Base-by-base conservation (phyloP, 2,113 vertebrate genomes). In the Sitta europaea region DNA sequence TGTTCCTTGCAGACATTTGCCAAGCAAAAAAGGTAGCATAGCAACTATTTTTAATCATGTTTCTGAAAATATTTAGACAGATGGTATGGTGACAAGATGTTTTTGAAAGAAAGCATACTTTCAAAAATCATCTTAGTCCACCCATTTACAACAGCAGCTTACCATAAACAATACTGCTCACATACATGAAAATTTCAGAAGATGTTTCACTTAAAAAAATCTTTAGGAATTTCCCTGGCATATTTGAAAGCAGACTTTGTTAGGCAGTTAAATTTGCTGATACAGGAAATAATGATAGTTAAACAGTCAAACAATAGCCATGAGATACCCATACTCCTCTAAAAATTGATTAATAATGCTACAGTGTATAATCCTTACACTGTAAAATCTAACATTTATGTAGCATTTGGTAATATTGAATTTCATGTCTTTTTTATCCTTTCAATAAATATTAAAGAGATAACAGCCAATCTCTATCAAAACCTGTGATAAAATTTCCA, bases 31-130 rank as follows among this genome's bases (percentile, higher is more conserved):
- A 97, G 40, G 59, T 88, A 89, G 70, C 58, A 33, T n/a, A 86
- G 61, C 59, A 95, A 95, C 42, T 94, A 76, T 92, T 96, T 97
- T 59, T 38, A 83, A 45, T 54, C 59, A 38, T 33, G 62, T 94
- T 93, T 88, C 80, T 89, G 96, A 95, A 92, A 84, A 81, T 73
- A 86, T 80, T 88, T 96, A 84, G 57, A 91, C 73, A 78, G 47
- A 86, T 68, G 74, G 35, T 82, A 29, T 31, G 12, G 76, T 59
- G 73, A 75, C 36, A 77, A 75, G 43, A 85, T 81, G 28, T 36
- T 81, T 91, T 72, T 87, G 77, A 97, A 94, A 81, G 73, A 76
- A 94, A 87, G 11, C 54, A 79, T 86, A 72, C 71, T 91, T 91
- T 91, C n/a, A 72, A 86, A 78, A 75, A 89, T 75, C n/a, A 54